Conservation (phyloP, 2,888 invertebrate genomes). For the Netelia virgata region DNA sequence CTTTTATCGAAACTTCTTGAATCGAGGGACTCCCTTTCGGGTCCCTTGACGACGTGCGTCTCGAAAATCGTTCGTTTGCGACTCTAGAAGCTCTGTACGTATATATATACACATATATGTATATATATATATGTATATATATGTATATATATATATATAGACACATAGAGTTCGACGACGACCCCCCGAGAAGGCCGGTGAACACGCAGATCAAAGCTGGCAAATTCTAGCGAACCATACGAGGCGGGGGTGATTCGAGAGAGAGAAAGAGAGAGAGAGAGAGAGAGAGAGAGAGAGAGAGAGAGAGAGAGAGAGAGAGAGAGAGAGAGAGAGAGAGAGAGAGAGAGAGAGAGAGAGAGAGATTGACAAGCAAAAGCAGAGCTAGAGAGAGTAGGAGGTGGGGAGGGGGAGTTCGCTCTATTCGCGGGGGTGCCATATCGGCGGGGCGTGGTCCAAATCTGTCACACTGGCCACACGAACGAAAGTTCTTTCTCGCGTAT, state of each 20-base stretch:
- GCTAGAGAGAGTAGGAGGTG: neutral
- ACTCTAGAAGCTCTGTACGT: constrained; percentile 46
- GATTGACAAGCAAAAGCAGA: neutral
- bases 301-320: constrained; percentile 64
- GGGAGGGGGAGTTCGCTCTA: constrained; percentile 59
- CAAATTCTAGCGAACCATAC: constrained; percentile 75
- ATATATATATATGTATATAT: constrained; percentile 13
- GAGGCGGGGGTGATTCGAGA: constrained; percentile 63
- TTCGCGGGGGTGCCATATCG: constrained; percentile 81
- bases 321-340: constrained; percentile 69
- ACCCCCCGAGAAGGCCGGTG: constrained; percentile 70
- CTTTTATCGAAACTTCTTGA: constrained; percentile 53
- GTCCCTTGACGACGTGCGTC: constrained; percentile 56
- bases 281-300: constrained; percentile 60
- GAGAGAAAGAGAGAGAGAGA: constrained; percentile 20
- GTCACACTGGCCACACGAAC: constrained; percentile 82
- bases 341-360: constrained; percentile 39
- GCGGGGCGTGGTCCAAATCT: constrained; percentile 84
- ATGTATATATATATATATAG: constrained; percentile 11
- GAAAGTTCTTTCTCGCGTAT: constrained; percentile 50
- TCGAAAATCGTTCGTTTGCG: constrained; percentile 61
- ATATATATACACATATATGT: constrained; percentile 17
- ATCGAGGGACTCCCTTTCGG: constrained; percentile 35
- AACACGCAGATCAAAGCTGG: constrained; percentile 78
- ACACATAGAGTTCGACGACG: constrained; percentile 22